Percentiles rank a stretch among this genome's conserved stretches.
Conservation (phyloP, 64 coral and sea anemone genomes). For the Pocillopora verrucosa region DNA sequence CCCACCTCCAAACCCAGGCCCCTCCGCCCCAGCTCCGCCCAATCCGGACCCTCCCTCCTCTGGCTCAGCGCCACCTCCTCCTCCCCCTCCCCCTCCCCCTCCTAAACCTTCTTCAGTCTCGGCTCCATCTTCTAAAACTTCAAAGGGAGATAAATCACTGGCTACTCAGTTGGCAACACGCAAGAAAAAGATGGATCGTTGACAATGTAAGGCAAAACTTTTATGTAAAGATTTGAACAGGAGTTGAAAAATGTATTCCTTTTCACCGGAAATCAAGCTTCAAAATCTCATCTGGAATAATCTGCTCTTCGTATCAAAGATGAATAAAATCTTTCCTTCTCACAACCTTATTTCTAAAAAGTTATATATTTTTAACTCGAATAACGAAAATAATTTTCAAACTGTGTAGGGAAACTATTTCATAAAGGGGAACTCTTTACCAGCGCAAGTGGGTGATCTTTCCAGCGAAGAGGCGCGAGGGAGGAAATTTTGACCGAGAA, state of each 20-base stretch:
- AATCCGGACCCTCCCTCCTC: neutral
- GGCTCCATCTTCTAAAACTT: neutral
- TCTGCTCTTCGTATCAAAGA: too few species aligned
- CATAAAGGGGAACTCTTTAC: too few species aligned
- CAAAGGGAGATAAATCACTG: neutral
- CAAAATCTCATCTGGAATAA: too few species aligned
- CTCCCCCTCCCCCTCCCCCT: neutral
- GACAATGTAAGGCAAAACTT: neutral
- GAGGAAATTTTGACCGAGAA: too few species aligned
- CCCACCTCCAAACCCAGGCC: neutral
- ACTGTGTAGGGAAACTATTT: too few species aligned
- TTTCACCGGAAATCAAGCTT: too few species aligned
- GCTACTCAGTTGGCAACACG: slow-evolving; percentile 14
- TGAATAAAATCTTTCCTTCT: too few species aligned
- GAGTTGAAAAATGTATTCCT: neutral
- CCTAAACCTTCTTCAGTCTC: neutral
- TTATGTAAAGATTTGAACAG: neutral
- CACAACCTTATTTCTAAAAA: too few species aligned
- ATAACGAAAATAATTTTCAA: too few species aligned
- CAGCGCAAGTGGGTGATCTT: too few species aligned
- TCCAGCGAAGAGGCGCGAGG: too few species aligned
- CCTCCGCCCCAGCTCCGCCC: neutral
- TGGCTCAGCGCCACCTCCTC: neutral
- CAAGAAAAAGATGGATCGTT: neutral
- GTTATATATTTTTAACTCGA: too few species aligned